Conservation (phyloP, 1,140 invertebrate species). For the Drosophila elegans region DNA sequence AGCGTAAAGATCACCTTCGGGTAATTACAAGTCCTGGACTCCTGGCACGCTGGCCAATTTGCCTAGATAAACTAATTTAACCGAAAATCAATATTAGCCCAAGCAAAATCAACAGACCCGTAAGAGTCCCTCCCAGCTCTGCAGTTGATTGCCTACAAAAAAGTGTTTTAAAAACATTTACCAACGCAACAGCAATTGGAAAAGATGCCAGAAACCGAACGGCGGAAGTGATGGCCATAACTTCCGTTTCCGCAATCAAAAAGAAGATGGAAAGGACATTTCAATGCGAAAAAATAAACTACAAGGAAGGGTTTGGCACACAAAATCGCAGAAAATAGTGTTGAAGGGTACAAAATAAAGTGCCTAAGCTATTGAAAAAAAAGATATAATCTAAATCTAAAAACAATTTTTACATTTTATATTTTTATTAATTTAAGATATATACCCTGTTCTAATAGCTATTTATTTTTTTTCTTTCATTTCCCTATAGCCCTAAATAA, state of each 20-base stretch:
- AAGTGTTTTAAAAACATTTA: constrained; percentile 50
- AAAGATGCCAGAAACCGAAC: constrained; percentile 5
- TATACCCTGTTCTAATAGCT: no score
- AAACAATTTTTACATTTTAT: no score
- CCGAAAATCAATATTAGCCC: constrained; percentile 71
- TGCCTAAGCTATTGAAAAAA: no score
- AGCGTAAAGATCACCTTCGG: constrained; percentile 26
- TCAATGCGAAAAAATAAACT: constrained; percentile 8
- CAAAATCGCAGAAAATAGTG: constrained; percentile 13
- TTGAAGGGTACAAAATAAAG: not conserved
- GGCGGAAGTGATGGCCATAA: constrained; percentile 45
- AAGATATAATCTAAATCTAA: no score
- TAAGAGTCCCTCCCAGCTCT: constrained; percentile 31
- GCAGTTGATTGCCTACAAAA: constrained; percentile 21
- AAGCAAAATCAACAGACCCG: constrained; percentile 53
- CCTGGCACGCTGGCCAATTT: constrained; percentile 40
- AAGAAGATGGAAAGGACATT: constrained; percentile 39
- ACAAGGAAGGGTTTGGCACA: not conserved
- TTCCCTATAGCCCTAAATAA: no score
- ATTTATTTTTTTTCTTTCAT: no score
- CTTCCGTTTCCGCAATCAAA: constrained; percentile 73
- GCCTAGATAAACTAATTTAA: constrained; percentile 48
- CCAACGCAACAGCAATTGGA: not conserved
- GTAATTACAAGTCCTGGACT: constrained; percentile 33
- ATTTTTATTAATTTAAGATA: no score